Evolutionary conservation across 2,888 invertebrate genomes (phyloP).

Genomic region (Conistra vaccinii): DNA sequence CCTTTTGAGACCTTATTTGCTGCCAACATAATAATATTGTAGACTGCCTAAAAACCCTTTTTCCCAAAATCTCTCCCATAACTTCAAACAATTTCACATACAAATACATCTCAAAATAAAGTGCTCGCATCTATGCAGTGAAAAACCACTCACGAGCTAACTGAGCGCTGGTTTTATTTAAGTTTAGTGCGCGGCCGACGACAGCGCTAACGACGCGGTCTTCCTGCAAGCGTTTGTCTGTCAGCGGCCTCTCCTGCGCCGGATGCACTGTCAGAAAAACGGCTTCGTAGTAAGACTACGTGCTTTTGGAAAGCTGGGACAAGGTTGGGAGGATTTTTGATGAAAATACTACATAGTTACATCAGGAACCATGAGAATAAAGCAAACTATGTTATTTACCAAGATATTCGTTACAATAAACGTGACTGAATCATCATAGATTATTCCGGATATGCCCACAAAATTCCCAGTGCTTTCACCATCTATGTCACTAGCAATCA

Average conservation of each 20-base stretch:
- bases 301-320: conserved; percentile 59
- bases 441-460: neutral
- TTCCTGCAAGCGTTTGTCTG: conserved; percentile 88
- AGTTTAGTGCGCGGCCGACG: conserved; percentile 78
- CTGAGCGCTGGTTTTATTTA: conserved; percentile 76
- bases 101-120: conserved; percentile 54
- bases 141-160: conserved; percentile 72
- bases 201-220: conserved; percentile 87
- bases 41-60: neutral
- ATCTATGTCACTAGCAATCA: neutral
- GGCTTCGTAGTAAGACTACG: conserved; percentile 62
- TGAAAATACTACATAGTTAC: neutral
- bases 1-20: neutral
- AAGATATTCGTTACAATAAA: neutral
- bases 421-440: neutral
- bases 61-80: neutral
- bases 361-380: neutral
- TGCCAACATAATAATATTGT: neutral
- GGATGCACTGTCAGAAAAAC: conserved; percentile 83
- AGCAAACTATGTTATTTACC: neutral
- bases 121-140: conserved; percentile 64
- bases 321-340: neutral
- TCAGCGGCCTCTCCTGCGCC: conserved; percentile 82
- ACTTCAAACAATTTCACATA: conserved; percentile 11
- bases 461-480: neutral